Evolutionary conservation across 2,888 invertebrate genomes (phyloP), one percentile per base, ranked within the genome.

Genomic region (Merodon equestris): DNA sequence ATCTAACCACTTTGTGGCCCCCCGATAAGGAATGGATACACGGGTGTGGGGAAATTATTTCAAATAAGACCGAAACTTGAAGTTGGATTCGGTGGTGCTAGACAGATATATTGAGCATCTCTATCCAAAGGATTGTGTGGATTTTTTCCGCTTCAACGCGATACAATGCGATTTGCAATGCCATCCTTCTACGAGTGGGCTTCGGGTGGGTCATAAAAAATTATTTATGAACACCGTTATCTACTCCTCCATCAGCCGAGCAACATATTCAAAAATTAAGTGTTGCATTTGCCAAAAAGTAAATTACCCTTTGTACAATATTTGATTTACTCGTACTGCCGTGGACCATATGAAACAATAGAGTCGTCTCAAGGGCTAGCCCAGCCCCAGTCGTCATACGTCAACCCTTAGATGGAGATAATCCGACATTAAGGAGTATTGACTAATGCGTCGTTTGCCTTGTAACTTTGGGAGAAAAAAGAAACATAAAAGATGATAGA

Each of bases 201-300:
- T 64, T 64, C 60, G 51, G 48, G 44, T 14, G 27, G 74, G 79
- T 54, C 74, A 79, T 79, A 79, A 79, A 79, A 74, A 45, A 79
- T 79, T 79, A 79, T 79, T 79, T 79, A 79, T 79, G 63, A 79
- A 60, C 64, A 74, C 64, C 60, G 58, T 73, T 73, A 77, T 75
- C 63, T 79, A 73, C 73, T 38, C 63, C 76, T 38, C 47, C 56
- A 66, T 40, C 57, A 27, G 27, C 27, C 27, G 38, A 53, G 40
- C 38, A 68, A 63, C 79, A 74, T 79, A 79, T 74, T 79, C 68
- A 40, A 58, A 71, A 71, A 64, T 68, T 53, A 74, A 68, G 58
- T 68, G 64, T 48, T 79, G 79, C 79, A 79, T 79, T 73, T 79
- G 77, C 79, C 74, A 79, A 79, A 74, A 79, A 79, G 79, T 64